A percentile compares a stretch with the other conserved stretches of the same genome.
These are phyloP conservation scores for Pocillopora damicornis DNA, from an alignment of 64 coral and sea anemone species.

Conservation along the genomic window DNA sequence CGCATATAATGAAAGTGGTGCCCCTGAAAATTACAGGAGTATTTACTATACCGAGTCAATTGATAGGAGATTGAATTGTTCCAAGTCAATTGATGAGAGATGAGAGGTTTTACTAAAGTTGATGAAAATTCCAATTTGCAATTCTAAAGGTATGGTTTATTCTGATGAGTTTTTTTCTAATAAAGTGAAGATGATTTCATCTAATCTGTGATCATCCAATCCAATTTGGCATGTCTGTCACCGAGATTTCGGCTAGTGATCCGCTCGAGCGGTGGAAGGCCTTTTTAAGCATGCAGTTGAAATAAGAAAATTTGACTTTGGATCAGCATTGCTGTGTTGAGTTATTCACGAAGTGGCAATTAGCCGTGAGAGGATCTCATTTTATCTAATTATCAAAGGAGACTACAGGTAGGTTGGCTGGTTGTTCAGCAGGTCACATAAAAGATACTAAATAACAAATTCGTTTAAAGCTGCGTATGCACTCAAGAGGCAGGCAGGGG, in stretches of 20 bases:
- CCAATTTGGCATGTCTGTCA: background rate
- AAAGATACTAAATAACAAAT: background rate
- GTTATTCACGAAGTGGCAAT: background rate
- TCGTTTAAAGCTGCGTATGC: background rate
- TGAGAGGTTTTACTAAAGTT: background rate
- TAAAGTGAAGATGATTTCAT: constrained; percentile 3
- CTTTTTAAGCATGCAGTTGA: background rate
- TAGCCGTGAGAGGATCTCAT: background rate
- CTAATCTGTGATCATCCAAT: background rate
- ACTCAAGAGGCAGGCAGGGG: background rate
- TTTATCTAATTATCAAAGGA: background rate
- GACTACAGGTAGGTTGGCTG: constrained; percentile 1
- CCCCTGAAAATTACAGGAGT: no score
- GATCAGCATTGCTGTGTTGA: background rate
- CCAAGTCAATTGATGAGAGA: no score
- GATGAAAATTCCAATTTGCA: background rate
- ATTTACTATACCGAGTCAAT: no score
- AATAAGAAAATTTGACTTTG: background rate
- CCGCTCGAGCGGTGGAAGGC: background rate
- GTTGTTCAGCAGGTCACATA: background rate
- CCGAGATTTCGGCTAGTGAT: background rate
- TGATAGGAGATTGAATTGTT: no score
- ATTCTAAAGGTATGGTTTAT: background rate
- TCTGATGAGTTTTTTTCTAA: background rate
- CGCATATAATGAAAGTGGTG: no score